Base-by-base conservation (phyloP, 2,113 vertebrate genomes). In the Brachypteracias leptosomus region DNA sequence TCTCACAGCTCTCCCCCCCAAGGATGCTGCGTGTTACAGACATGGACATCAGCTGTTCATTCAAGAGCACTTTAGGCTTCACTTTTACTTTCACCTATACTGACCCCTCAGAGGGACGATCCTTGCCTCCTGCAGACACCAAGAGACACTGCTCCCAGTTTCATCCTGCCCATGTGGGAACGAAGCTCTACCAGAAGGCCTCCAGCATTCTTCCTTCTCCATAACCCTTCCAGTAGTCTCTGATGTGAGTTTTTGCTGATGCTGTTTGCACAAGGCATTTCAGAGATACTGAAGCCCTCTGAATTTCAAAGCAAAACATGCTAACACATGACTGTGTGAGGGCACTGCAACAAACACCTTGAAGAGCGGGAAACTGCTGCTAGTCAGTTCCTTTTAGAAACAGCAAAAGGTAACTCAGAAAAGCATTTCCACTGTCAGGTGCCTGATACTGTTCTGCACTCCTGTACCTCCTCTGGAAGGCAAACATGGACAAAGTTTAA, bases 261-360 rank as follows among this genome's bases (percentile, higher is more conserved):
- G 57, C 63, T 67, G 62, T 85, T 79, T 44, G 62, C 58, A 94
- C 40, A 85, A 79, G 29, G 58, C 52, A 75, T 65, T 91, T 88
- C 66, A 93, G 61, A 89, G 66, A 24, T 68, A 52, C 0, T 38
- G 52, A 92, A 88, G 52, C 38, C 14, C 44, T 70, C 26, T 4
- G 21, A 35, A 57, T 57, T 72, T 76, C 82, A 82, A 94, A 91
- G 44, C 36, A 82, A 85, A 94, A 61, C 40, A 59, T 57, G 13
- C 20, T 38, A 57, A 63, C 40, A 89, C 16, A 35, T 22, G 28
- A 49, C 52, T 42, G 1, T 12, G 46, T 14, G n/a, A 88, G 20
- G 79, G 52, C 68, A 46, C 70, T 55, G 73, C 51, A 87, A 77
- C 33, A 70, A 63, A 35, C 14, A 36, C 42, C 52, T 81, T 1